Evolutionary conservation across 2,113 vertebrate species (phyloP), one percentile per base, ranked within the genome.

Genomic region (Ammospiza caudacuta): DNA sequence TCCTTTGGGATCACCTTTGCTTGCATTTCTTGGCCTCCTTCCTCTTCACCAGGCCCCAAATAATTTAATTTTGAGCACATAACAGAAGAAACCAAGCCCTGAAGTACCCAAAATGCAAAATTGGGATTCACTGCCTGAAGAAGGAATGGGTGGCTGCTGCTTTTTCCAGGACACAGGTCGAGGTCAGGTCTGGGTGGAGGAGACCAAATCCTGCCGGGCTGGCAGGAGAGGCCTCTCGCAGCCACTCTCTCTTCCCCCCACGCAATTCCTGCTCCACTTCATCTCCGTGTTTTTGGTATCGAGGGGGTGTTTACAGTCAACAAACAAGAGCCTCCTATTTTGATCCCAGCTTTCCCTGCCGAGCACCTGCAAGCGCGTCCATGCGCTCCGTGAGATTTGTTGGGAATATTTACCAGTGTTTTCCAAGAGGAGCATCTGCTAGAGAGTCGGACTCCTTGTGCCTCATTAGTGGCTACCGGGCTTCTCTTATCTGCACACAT

Each of bases 291-390:
- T 93, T 70, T 77, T 0, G 4, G 77, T 74, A 82, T 58, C 12
- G 11, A 82, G 92, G 73, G 44, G 39, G 49, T 95, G 95, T 96
- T 95, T 87, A 91, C 91, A 95, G 94, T 75, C 93, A 96, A 94
- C 94, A 92, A 20, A 12, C 11, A 18, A 27, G 63, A 63, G 58
- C 49, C 79, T 80, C 39, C 66, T 37, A 16, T 18, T 96, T 92
- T 94, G 93, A 94, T 96, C 94, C 94, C 24, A 3, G 20, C 59
- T 2, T 9, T 59, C 57, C 9, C 33, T 31, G 76, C 64, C 25
- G 39, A 87, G 94, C 96, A 92, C 89, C 95, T 95, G 95, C n/a
- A 15, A 25, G 31, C 0, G 6, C 39, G 3, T 39, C 81, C 25
- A 0, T 13, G 43, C 7, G 51, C 72, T 78, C 70, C 15, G 0